Evolutionary conservation across 2,797 vertebrate species (phyloP).

Genomic region (Percopsis omiscomaycus): DNA sequence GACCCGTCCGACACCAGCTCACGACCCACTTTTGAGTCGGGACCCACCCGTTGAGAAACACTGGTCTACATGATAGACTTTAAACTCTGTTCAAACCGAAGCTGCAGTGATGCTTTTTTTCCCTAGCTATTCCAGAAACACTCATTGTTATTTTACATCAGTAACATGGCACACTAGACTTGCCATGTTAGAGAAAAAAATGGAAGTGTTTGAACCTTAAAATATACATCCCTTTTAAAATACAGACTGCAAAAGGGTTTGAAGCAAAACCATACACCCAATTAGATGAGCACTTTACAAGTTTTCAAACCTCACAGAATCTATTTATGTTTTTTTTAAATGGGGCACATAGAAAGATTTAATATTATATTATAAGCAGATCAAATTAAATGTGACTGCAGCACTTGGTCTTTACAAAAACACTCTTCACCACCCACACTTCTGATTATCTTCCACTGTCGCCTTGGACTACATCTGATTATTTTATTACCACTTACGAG

Average conservation of each 20-base stretch:
- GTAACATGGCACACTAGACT: slow-evolving; percentile 36
- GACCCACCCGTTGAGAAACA: too few relatives aligned
- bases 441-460: slow-evolving; percentile 16
- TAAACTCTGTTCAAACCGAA: slow-evolving; percentile 25
- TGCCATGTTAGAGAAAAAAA: slow-evolving; percentile 42
- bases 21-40: too few relatives aligned
- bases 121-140: slow-evolving; percentile 28
- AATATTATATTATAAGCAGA: slow-evolving; percentile 8
- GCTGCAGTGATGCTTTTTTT: not conserved
- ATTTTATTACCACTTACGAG: too few relatives aligned
- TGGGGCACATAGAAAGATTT: slow-evolving; percentile 18
- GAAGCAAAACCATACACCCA: slow-evolving; percentile 36
- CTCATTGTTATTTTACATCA: slow-evolving; percentile 17
- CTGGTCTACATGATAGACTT: slow-evolving; percentile 24
- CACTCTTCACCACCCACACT: slow-evolving; percentile 21
- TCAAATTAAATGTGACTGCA: slow-evolving; percentile 23
- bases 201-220: slow-evolving; percentile 63
- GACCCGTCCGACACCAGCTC: too few relatives aligned
- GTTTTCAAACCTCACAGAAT: slow-evolving; percentile 32
- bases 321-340: slow-evolving; percentile 24
- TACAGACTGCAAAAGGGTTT: slow-evolving; percentile 36
- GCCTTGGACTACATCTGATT: slow-evolving; percentile 60
- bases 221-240: slow-evolving; percentile 27
- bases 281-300: slow-evolving; percentile 44
- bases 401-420: slow-evolving; percentile 33